These are phyloP conservation scores for Fregata magnificens DNA, from an alignment of 2,113 vertebrate species.

Conservation along the genomic window DNA sequence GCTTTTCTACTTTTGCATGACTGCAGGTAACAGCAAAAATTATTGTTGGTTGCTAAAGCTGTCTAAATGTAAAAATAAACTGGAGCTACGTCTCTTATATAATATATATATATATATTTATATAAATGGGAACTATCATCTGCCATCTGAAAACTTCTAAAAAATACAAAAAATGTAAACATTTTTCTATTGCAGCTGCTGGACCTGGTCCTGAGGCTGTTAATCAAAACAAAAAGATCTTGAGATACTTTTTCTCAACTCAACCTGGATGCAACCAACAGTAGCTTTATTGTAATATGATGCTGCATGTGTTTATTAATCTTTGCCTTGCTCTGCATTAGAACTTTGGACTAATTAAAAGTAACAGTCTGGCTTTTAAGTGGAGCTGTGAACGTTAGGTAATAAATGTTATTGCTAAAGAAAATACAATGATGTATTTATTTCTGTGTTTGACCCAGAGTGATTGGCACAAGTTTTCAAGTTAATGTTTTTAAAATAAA, in stretches of 20 bases:
- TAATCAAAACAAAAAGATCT: not conserved
- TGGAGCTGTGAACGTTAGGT: not conserved
- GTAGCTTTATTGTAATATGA: not conserved
- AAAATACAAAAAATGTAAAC: fast-evolving
- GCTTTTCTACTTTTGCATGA: not conserved
- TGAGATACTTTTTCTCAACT: not conserved
- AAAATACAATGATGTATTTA: not conserved
- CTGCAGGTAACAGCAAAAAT: not conserved
- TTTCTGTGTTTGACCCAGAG: not conserved
- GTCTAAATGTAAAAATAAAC: not conserved
- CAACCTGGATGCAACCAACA: not conserved
- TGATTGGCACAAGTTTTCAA: not conserved
- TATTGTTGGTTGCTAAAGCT: not conserved
- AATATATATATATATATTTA: too few relatives aligned
- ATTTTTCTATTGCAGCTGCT: not conserved
- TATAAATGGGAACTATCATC: not conserved
- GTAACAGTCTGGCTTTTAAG: not conserved
- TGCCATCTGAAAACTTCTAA: not conserved
- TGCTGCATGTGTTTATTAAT: not conserved
- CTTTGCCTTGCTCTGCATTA: not conserved
- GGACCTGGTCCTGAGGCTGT: not conserved
- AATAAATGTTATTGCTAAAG: not conserved
- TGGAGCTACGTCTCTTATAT: not conserved
- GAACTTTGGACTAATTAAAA: not conserved
- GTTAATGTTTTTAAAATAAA: not conserved